Evolutionary conservation across 2,113 vertebrate species (phyloP).

Genomic region (Callocephalon fimbriatum): DNA sequence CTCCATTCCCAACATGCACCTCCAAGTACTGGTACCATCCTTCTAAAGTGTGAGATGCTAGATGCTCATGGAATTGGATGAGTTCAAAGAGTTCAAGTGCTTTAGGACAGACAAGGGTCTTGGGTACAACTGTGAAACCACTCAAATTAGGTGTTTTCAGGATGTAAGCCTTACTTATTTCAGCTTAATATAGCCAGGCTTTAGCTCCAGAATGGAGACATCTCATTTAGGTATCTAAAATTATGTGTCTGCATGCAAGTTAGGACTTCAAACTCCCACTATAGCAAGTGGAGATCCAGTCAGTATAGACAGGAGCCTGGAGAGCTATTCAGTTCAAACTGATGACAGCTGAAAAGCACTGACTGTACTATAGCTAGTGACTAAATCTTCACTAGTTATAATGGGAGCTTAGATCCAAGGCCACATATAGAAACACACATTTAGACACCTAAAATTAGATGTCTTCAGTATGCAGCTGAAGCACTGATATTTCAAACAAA

Average conservation of each 20-base stretch:
- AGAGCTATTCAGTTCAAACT: conserved; percentile 42
- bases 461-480: conserved; percentile 40
- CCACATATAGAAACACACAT: conserved; percentile 56
- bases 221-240: conserved; percentile 51
- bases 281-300: background rate
- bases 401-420: conserved; percentile 32
- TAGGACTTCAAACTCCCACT: conserved; percentile 6
- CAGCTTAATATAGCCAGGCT: conserved; percentile 1
- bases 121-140: background rate
- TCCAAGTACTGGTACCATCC: background rate
- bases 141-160: conserved; percentile 4
- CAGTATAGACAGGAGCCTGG: conserved; percentile 1
- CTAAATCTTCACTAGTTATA: conserved; percentile 54
- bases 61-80: background rate
- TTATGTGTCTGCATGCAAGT: background rate
- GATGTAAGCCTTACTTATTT: conserved; percentile 27
- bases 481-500: conserved; percentile 25
- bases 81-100: background rate
- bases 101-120: background rate
- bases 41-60: background rate
- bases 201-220: background rate
- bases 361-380: conserved; percentile 16
- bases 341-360: conserved; percentile 54
- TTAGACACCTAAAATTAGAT: conserved; percentile 64
- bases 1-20: background rate